Base-by-base conservation (phyloP, 2,113 vertebrate genomes). In the Nipponia nippon region DNA sequence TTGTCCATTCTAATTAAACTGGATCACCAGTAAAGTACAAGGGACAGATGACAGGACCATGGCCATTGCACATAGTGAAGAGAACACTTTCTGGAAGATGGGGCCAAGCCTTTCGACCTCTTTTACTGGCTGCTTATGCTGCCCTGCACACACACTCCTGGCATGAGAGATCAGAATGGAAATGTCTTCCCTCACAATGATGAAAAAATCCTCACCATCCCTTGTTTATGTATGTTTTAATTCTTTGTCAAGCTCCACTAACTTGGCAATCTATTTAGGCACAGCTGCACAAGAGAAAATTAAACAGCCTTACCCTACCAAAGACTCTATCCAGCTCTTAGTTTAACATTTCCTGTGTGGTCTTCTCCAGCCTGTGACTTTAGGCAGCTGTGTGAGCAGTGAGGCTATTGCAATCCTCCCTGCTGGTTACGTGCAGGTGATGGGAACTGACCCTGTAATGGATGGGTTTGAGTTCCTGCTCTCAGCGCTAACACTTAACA, bases 371-470 rank as follows among this genome's bases (percentile, higher is more conserved):
- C 11, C 49, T 18, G 27, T 42, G 59, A 23, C 25, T 78, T 53
- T 7, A 81, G 40, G 34, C 50, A 93, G 42, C 72, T 82, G 55
- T 4, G 3, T 20, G 50, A 82, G n/a, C n/a, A 42, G 52, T 17
- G n/a, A 55, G 58, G 17, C 11, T 76, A 14, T 23, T 69, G 32
- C 26, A 61, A 1, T 50, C 15, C 61, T 66, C 77, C 9, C 25
- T 56, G 30, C 34, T 22, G 18, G 26, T 47, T 61, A 11, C 3
- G 1, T 36, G 40, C 0, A 0, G 21, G 13, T 80, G 18, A 21
- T 52, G 36, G 38, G n/a, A 91, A 58, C 25, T 42, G 42, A 79
- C 22, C 9, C 21, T 0, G 2, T 13, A 42, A n/a, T 7, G 47
- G 4, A 30, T 72, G 83, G 5, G 9, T 67, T 44, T 55, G 71